phyloP scores from a whole-genome alignment of 2,888 invertebrate genomes.

The Beris morrisii region DNA sequence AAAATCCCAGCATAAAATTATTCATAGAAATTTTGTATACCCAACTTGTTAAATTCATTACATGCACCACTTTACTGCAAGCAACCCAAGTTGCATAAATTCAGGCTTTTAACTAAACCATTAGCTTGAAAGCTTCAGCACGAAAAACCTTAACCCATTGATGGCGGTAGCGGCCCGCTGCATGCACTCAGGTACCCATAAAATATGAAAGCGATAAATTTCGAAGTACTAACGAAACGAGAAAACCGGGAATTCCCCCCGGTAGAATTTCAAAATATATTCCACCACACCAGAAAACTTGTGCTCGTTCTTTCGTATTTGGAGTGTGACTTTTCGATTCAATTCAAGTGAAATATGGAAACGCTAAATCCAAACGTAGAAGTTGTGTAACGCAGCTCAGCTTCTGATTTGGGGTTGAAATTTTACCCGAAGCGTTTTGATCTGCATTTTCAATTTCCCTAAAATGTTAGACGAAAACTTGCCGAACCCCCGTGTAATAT shows the following conservation, averaged over 20 bases:
- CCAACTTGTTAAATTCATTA: too few relatives aligned
- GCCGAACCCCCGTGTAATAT: background rate
- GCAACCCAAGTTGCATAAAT: constrained; percentile 18
- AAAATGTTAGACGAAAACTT: constrained; percentile 27
- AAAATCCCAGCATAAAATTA: too few relatives aligned
- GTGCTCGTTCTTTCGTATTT: background rate
- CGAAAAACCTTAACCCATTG: background rate
- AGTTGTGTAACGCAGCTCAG: too few relatives aligned
- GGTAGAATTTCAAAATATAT: too few relatives aligned
- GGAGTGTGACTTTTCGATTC: background rate
- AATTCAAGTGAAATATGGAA: background rate
- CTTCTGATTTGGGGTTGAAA: background rate
- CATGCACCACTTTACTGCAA: too few relatives aligned
- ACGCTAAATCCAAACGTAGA: too few relatives aligned
- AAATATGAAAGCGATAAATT: constrained; percentile 33
- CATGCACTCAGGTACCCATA: constrained; percentile 14
- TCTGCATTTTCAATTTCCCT: constrained; percentile 33
- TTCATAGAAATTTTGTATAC: too few relatives aligned
- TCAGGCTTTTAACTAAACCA: constrained; percentile 31
- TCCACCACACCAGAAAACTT: background rate
- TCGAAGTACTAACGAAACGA: constrained; percentile 27
- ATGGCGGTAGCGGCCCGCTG: too few relatives aligned
- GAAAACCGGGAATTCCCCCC: constrained; percentile 22
- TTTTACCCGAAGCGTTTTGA: constrained; percentile 9
- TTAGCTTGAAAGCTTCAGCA: background rate